Conservation (phyloP, 2,113 vertebrate species). For the Daboia siamensis region DNA sequence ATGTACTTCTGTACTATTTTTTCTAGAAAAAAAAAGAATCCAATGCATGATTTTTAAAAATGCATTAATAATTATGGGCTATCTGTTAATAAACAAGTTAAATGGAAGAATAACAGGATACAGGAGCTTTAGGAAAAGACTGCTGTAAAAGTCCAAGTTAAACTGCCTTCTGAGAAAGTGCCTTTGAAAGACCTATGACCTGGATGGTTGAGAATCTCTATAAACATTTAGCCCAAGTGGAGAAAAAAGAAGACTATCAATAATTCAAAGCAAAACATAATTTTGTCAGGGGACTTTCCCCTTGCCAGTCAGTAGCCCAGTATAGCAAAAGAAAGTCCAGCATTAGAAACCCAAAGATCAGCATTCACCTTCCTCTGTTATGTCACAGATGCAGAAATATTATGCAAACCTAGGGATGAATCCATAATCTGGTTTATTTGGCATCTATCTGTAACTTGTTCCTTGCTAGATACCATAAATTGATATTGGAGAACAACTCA, state of each 20-base stretch:
- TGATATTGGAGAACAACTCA: neutral
- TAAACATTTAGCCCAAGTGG: neutral
- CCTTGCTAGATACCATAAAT: neutral
- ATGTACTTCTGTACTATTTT: no score
- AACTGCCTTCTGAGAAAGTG: neutral
- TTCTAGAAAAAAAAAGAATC: neutral
- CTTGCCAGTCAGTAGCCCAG: neutral
- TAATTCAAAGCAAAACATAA: neutral
- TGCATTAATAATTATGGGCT: neutral
- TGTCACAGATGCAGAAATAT: neutral
- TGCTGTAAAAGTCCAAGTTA: neutral
- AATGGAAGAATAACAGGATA: neutral
- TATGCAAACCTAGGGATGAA: neutral
- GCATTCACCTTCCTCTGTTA: neutral
- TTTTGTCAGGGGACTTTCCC: neutral
- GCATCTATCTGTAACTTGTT: neutral
- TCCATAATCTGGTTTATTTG: neutral
- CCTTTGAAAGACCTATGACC: neutral
- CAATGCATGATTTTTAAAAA: neutral
- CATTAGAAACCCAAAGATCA: neutral
- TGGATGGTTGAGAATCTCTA: neutral
- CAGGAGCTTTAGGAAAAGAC: neutral
- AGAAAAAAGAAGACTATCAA: neutral
- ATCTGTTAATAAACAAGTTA: neutral
- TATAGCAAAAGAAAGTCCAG: neutral